Evolutionary conservation across 2,113 vertebrate species (phyloP), one percentile per base, ranked within the genome.

Genomic region (Lepisosteus oculatus): DNA sequence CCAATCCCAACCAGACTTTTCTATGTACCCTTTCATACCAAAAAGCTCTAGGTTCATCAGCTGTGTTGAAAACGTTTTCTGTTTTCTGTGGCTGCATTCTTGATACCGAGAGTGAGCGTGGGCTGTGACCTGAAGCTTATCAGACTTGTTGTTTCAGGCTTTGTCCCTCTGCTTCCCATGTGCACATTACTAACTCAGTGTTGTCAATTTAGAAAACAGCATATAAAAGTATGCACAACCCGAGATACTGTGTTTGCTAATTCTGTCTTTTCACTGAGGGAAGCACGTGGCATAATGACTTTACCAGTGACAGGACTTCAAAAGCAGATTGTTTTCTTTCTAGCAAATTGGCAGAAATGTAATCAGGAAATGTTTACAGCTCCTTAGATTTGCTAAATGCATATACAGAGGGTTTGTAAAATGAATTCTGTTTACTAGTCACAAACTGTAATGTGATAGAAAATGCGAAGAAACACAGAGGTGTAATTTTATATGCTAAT

Each of bases 301-400:
- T 9, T 47, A 41, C 17, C 51, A 67, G 9, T 55, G 47, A 54
- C 47, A 51, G 45, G 8, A 29, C 8, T 55, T 29, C 61, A 45
- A 67, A 44, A 55, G 70, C 63, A 55, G 71, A 47, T 29, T 13
- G 69, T 61, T 43, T 47, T 47, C 44, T 42, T 17, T 44, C 43
- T 15, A 14, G 13, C 45, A 42, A 66, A 66, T 14, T 66, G 69
- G 66, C 14, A 74, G 76, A 69, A 54, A 55, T 57, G 66, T 61
- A 79, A 59, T 76, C 67, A 68, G 69, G 65, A 75, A 80, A 74
- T 65, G 62, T 42, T 51, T 51, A 9, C 5, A 51, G 47, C 47
- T 6, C 47, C 47, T 5, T 9, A 51, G 47, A 51, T 51, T 9
- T 51, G 47, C 9, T 51, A 6, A 51, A 6, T 51, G 47, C 47